Percentiles rank a stretch among this genome's conserved stretches.
Evolutionary conservation across 2,113 vertebrate genomes (phyloP).

Genomic region (Indri indri): DNA sequence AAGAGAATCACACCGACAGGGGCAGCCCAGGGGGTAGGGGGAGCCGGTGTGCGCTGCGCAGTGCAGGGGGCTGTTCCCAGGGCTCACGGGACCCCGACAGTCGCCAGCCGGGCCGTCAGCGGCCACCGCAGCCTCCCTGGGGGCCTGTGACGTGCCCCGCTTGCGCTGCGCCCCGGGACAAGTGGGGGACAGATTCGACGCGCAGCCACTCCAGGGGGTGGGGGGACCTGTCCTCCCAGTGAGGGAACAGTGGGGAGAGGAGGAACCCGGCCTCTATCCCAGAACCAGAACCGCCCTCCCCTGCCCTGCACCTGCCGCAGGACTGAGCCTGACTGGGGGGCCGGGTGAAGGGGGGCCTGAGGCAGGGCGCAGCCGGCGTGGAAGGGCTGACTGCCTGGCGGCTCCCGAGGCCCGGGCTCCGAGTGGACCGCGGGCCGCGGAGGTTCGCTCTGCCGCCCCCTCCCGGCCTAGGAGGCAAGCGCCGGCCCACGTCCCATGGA

Average conservation of each 20-base stretch:
- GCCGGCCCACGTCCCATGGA: not conserved
- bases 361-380: fast-evolving
- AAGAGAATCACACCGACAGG: not conserved
- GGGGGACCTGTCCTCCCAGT: not conserved
- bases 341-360: too few species aligned
- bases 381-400: not conserved
- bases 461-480: not conserved
- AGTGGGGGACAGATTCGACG: too few species aligned
- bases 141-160: not conserved
- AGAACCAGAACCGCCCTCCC: too few species aligned
- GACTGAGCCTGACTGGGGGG: not conserved
- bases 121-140: not conserved
- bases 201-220: not conserved
- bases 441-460: not conserved
- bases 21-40: not conserved
- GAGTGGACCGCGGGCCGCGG: fast-evolving
- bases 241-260: not conserved
- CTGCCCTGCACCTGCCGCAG: not conserved
- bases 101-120: fast-evolving
- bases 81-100: not conserved
- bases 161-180: too few species aligned
- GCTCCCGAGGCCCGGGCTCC: too few species aligned
- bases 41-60: not conserved
- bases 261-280: not conserved
- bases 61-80: not conserved